Base-by-base conservation (phyloP, 2,797 vertebrate species). In the Hydrophis major region DNA sequence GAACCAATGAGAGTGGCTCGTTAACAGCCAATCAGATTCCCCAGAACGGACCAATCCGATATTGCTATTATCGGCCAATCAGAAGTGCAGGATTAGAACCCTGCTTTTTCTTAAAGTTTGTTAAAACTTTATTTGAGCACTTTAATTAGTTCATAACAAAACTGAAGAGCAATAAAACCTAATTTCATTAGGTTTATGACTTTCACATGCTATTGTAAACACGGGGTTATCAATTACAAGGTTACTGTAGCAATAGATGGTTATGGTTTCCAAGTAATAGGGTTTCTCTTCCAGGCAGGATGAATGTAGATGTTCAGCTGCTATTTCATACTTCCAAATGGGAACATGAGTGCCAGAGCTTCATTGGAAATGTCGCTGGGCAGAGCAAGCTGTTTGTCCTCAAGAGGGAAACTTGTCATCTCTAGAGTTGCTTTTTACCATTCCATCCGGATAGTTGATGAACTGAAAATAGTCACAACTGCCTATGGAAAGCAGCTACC, bases 151-250 rank as follows among this genome's bases (percentile, higher is more conserved):
- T 37, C 37, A 37, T 37, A 37, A 37, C 37, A 37, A 37, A 37
- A 94, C 95, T 96, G 97, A 96, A 97, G 94, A 94, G 95, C 97
- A 97, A 97, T 98, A 97, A 98, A 97, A 96, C 96, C 97, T 95
- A 97, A 96, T 98, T 98, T 97, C 97, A 98, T 98, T 98, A 98
- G 96, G 97, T 97, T 98, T 98, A 97, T 97, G 97, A 97, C 96
- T 97, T 97, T 95, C 95, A 97, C 96, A 87, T 94, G 96, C 92
- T 94, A 92, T 95, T 94, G 96, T 94, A 37, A 37, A 96, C 93
- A 94, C 94, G 94, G 93, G 95, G 96, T 94, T 95, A 96, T 96
- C 97, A 97, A 95, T 97, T 97, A 95, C 94, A 86, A 91, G 53
- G 97, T 97, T 97, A 94, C 97, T 96, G 97, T 97, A 97, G 96